Base-by-base conservation (phyloP, 2,113 vertebrate species). In the Lepisosteus oculatus region DNA sequence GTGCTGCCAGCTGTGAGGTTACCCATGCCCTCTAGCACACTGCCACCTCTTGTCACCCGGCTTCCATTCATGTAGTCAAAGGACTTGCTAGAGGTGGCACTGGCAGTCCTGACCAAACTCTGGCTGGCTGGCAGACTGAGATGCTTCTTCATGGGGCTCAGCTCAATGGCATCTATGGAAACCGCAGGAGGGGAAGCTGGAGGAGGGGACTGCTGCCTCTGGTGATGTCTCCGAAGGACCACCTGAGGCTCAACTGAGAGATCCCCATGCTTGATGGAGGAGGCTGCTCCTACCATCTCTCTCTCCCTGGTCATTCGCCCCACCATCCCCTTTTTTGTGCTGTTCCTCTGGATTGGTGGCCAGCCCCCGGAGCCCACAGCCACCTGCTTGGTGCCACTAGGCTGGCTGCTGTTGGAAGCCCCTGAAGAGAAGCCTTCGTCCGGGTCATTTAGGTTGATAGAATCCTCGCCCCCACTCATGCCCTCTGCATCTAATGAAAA, bases 371-470 rank as follows among this genome's bases (percentile, higher is more conserved):
- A 81, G 43, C 59, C 82, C 45, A 7, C 74, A 15, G 15, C 65
- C 47, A 14, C 79, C 68, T 0, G 82, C 83, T 94, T 95, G 85
- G 92, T 90, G 75, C 93, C 94, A 47, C 85, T 76, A 77, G 95
- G 96, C 84, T 99, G 97, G 86, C 95, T 98, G 92, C 95, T 98
- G 88, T 96, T 95, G 7, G 96, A 99, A 7, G 95, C 96, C 73
- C 96, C 96, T 0, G 97, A 99, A 71, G 97, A 98, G 91, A 99
- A 99, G 43, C 97, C 97, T 87, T 99, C 97, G 29, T 99, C 97
- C 11, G 96, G 95, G 85, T 99, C 97, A 67, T 97, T 98, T 63
- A 95, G 73, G 81, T 94, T 95, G 85, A 95, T 83, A 68, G 93
- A 95, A 29, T 97, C 97, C 15, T 99, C 95, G 70, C 94, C 95